Evolutionary conservation across 2,888 invertebrate species (phyloP).

Genomic region (Galeruca laticollis): DNA sequence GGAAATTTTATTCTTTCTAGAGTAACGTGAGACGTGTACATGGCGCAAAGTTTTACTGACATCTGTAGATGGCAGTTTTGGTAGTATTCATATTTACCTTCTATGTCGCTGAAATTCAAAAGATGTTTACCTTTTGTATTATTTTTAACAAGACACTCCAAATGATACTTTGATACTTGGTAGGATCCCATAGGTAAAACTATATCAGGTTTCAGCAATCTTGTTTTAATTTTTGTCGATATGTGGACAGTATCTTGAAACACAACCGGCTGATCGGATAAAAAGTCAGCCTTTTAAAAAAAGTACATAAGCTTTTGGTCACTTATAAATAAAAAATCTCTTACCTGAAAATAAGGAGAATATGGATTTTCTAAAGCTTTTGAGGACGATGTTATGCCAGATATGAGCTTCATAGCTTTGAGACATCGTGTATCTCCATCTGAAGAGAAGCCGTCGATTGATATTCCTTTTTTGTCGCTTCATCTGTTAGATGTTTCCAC

Average conservation of each 20-base stretch:
- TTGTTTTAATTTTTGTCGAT: conserved; percentile 36
- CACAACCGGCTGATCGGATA: background rate
- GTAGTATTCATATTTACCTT: conserved; percentile 26
- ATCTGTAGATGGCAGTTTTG: too few species aligned
- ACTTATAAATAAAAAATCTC: background rate
- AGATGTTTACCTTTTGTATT: conserved; percentile 41
- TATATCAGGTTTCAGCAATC: conserved; percentile 32
- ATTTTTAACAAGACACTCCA: conserved; percentile 20
- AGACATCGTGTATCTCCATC: conserved; percentile 35
- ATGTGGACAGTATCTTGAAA: conserved; percentile 41
- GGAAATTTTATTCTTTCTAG: too few species aligned
- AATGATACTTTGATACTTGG: conserved; percentile 20
- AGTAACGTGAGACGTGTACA: too few species aligned
- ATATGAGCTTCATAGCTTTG: conserved; percentile 30
- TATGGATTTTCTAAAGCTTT: background rate
- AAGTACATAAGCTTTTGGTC: background rate
- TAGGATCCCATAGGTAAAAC: conserved; percentile 31
- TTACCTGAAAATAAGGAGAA: conserved; percentile 3
- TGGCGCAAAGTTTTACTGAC: too few species aligned
- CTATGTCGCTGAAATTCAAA: conserved; percentile 21
- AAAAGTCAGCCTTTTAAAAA: background rate
- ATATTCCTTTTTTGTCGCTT: conserved; percentile 18
- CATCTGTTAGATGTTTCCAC: conserved; percentile 22
- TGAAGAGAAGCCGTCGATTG: conserved; percentile 24
- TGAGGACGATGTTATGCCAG: too few species aligned